Percentiles rank a stretch among this genome's conserved stretches.
Evolutionary conservation across 2,888 invertebrate genomes (phyloP).

Genomic region (Hololepta plana): DNA sequence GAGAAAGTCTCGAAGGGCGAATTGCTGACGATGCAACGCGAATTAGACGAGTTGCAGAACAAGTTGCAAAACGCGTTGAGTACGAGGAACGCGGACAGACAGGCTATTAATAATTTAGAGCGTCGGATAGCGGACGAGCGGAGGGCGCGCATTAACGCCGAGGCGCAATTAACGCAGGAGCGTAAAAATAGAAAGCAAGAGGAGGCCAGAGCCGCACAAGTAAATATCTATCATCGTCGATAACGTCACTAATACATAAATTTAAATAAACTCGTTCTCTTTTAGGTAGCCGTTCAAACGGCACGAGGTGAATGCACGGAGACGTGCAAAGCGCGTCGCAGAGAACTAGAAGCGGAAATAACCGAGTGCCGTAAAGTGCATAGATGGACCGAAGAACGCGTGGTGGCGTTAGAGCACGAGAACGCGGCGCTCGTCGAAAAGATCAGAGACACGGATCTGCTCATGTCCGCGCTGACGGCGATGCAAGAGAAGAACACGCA

Average conservation of each 20-base stretch:
- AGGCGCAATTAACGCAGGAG: constrained; percentile 55
- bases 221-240: constrained; percentile 6
- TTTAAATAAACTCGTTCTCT: constrained; percentile 4
- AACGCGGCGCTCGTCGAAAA: constrained; percentile 22
- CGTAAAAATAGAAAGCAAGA: constrained; percentile 47
- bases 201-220: constrained; percentile 24
- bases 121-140: constrained; percentile 73
- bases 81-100: constrained; percentile 60
- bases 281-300: constrained; percentile 20
- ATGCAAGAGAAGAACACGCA: constrained; percentile 84
- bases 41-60: constrained; percentile 74
- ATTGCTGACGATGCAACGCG: constrained; percentile 60
- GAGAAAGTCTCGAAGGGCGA: constrained; percentile 55
- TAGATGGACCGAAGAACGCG: constrained; percentile 39
- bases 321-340: constrained; percentile 28
- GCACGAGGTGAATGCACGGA: constrained; percentile 25
- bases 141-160: constrained; percentile 52
- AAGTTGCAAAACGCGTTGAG: constrained; percentile 57
- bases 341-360: constrained; percentile 43
- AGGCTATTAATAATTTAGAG: constrained; percentile 57
- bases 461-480: constrained; percentile 60
- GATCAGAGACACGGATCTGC: constrained; percentile 48
- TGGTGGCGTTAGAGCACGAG: constrained; percentile 38
- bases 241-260: neutral
- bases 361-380: constrained; percentile 37